phyloP scores from a whole-genome alignment of 2,888 invertebrate genomes.

The Drosophila picticornis region DNA sequence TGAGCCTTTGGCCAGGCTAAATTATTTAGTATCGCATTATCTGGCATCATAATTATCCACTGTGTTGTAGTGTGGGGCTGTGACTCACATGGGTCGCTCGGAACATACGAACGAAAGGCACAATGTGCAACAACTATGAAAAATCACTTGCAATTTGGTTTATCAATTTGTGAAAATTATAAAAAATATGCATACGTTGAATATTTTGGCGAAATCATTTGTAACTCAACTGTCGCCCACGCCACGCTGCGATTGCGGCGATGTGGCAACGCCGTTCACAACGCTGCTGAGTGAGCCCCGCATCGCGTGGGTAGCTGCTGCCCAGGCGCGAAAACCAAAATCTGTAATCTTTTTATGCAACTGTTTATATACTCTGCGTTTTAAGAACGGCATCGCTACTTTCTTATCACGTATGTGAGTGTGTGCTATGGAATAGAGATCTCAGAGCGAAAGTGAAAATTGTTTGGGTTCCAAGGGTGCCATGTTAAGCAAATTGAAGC shows the following conservation, averaged over 20 bases:
- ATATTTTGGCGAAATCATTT: constrained; percentile 80
- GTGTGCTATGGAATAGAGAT: background rate
- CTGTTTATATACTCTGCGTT: constrained; percentile 59
- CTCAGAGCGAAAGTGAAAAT: background rate
- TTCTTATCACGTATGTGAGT: background rate
- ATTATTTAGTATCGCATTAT: constrained; percentile 81
- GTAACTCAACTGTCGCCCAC: constrained; percentile 73
- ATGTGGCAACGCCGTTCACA: constrained; percentile 71
- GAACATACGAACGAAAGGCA: constrained; percentile 13
- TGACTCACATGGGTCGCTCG: constrained; percentile 47
- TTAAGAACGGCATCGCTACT: constrained; percentile 9
- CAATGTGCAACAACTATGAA: constrained; percentile 60
- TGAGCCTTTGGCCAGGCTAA: constrained; percentile 50
- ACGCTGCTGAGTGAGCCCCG: constrained; percentile 45
- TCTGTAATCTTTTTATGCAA: constrained; percentile 78
- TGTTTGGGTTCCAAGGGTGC: no score
- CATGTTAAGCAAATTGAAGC: background rate
- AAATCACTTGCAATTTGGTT: constrained; percentile 83
- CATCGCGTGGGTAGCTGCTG: constrained; percentile 58
- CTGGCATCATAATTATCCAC: constrained; percentile 83
- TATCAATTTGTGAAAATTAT: constrained; percentile 82
- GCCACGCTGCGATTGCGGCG: constrained; percentile 43
- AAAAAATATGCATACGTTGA: constrained; percentile 82
- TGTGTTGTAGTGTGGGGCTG: constrained; percentile 24
- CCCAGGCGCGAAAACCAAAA: constrained; percentile 54